phyloP scores from a whole-genome alignment of 1,140 invertebrate species.

The Sycophaga agraensis region DNA sequence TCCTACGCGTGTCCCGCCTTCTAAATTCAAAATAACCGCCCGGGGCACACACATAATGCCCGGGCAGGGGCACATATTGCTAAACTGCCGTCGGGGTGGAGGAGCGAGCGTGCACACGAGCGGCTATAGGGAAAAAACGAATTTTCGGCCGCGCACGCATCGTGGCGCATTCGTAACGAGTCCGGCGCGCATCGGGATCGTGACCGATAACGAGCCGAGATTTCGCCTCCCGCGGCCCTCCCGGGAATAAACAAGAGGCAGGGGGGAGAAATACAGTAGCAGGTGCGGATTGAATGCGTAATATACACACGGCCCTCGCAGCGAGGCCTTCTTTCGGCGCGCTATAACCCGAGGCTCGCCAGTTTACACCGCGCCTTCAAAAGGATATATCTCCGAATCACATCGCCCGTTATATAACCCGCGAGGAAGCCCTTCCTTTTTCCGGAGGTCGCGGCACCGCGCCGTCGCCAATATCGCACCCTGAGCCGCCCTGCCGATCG shows the following conservation, averaged over 20 bases:
- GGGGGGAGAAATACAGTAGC: slow-evolving; percentile 20
- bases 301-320: background rate
- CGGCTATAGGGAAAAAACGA: background rate
- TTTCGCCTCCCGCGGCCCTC: background rate
- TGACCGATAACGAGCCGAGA: slow-evolving; percentile 16
- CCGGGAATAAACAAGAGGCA: background rate
- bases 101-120: background rate
- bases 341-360: too few relatives aligned
- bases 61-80: background rate
- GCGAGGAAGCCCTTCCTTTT: too few relatives aligned
- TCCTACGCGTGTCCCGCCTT: slow-evolving; percentile 16
- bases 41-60: background rate
- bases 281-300: slow-evolving; percentile 27
- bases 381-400: too few relatives aligned
- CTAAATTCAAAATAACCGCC: background rate
- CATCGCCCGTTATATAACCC: too few relatives aligned
- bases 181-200: background rate
- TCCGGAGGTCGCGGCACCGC: too few relatives aligned
- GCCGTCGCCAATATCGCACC: too few relatives aligned
- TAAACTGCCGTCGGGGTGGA: background rate
- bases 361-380: too few relatives aligned
- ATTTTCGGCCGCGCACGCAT: background rate
- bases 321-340: too few relatives aligned
- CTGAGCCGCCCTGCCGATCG: too few relatives aligned
- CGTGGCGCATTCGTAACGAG: background rate